These are phyloP conservation scores for Pardosa pseudoannulata DNA, from an alignment of 2,888 invertebrate species.

Conservation along the genomic window DNA sequence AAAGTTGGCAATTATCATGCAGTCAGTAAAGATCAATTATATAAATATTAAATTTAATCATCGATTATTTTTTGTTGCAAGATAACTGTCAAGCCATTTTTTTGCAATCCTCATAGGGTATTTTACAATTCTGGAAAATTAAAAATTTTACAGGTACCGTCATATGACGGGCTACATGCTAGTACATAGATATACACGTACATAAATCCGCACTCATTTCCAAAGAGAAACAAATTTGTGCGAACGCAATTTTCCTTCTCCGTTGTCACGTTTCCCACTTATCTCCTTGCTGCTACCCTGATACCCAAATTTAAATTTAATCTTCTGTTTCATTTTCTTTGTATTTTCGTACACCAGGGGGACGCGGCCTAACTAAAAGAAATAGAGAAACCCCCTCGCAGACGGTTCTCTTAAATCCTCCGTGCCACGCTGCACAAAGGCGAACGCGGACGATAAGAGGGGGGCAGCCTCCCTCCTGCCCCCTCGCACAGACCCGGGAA, in stretches of 20 bases:
- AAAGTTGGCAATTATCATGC: too few species aligned
- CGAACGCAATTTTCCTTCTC: neutral
- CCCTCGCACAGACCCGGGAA: constrained; percentile 10
- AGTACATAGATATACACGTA: too few species aligned
- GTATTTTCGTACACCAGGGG: constrained; percentile 15
- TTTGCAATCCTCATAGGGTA: too few species aligned
- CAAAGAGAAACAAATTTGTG: neutral
- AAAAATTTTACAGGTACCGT: too few species aligned
- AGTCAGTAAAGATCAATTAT: too few species aligned
- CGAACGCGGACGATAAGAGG: constrained; percentile 53
- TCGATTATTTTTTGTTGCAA: too few species aligned
- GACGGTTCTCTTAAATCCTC: constrained; percentile 26
- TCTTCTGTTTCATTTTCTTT: constrained; percentile 12
- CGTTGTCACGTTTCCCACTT: neutral
- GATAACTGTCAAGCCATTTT: too few species aligned
- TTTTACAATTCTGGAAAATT: too few species aligned
- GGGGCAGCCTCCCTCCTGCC: constrained; percentile 10
- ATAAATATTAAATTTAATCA: too few species aligned
- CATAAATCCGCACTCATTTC: too few species aligned
- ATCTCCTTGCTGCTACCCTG: neutral
- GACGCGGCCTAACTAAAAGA: neutral
- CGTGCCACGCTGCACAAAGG: constrained; percentile 36
- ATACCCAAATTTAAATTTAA: constrained; percentile 19
- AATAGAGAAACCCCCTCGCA: constrained; percentile 29
- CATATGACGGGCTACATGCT: too few species aligned